A percentile compares a stretch with the other conserved stretches of the same genome.
phyloP scores from a whole-genome alignment of 2,797 vertebrate genomes.

The Cyclura pinguis region DNA sequence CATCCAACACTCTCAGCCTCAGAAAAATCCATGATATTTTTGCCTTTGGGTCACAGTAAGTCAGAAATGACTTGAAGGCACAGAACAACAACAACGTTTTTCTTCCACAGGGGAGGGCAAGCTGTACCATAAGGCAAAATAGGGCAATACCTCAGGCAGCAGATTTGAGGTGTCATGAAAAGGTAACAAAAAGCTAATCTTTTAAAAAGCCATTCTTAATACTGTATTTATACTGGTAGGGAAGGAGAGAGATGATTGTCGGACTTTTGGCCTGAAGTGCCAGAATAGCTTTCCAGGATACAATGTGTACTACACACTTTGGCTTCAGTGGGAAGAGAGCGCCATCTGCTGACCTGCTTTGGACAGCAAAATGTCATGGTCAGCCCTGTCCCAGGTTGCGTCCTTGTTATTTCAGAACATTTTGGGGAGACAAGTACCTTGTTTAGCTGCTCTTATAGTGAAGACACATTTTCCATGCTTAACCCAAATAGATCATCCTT shows the following conservation, averaged over 20 bases:
- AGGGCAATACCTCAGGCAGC: not conserved
- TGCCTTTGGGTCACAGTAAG: too few species aligned
- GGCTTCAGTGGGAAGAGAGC: not conserved
- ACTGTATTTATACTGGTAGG: not conserved
- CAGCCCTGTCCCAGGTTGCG: not conserved
- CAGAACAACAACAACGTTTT: not conserved
- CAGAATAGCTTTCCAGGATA: not conserved
- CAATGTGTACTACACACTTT: not conserved
- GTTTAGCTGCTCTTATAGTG: not conserved
- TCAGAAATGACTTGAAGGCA: too few species aligned
- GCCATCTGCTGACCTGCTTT: not conserved
- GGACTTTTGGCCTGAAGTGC: not conserved
- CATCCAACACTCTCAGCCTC: too few species aligned
- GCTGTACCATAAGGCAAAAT: not conserved
- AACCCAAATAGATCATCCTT: not conserved
- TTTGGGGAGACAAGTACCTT: not conserved
- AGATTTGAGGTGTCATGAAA: not conserved
- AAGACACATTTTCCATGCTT: not conserved
- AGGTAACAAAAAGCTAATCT: not conserved
- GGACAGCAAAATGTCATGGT: not conserved
- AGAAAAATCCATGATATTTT: too few species aligned
- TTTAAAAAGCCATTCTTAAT: too few species aligned
- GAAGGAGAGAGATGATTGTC: not conserved
- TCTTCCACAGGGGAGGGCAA: not conserved
- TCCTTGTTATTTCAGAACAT: constrained; percentile 1